Evolutionary conservation across 1,140 invertebrate genomes (phyloP).

Genomic region (Harlomillsia oculata): DNA sequence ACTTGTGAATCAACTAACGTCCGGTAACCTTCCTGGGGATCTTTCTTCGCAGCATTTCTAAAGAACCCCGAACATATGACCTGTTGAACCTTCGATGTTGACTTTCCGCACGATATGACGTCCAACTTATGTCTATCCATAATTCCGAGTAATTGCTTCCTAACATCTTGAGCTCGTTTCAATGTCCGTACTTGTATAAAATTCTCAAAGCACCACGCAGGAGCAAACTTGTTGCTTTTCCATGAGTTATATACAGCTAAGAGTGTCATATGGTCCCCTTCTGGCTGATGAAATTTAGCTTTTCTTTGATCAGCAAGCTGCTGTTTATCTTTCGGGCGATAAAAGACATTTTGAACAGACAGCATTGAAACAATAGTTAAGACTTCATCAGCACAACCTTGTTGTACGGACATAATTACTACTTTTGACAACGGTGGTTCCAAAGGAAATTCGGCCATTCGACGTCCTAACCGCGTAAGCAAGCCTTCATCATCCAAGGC

Average conservation of each 20-base stretch:
- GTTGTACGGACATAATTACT: slow-evolving; percentile 96
- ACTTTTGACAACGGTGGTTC: slow-evolving; percentile 99
- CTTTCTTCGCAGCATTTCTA: slow-evolving; percentile 96
- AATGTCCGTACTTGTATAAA: slow-evolving; percentile 96
- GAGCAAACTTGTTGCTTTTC: slow-evolving; percentile 98
- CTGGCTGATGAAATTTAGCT: slow-evolving; percentile 96
- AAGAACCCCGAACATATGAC: slow-evolving; percentile 99
- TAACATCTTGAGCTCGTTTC: slow-evolving; percentile 94
- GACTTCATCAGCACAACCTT: slow-evolving; percentile 98
- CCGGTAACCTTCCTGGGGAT: slow-evolving; percentile 97
- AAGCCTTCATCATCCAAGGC: slow-evolving; percentile 95
- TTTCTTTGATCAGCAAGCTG: slow-evolving; percentile 97
- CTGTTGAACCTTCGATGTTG: slow-evolving; percentile 91
- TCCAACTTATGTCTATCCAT: slow-evolving; percentile 98
- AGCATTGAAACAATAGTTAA: slow-evolving; percentile 98
- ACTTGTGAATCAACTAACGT: slow-evolving; percentile 96
- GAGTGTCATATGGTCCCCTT: slow-evolving; percentile 95
- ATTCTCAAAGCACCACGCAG: slow-evolving; percentile 99
- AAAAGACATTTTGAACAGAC: slow-evolving; percentile 98
- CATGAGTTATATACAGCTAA: slow-evolving; percentile 99
- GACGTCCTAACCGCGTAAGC: slow-evolving; percentile 79
- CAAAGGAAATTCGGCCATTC: slow-evolving; percentile 99
- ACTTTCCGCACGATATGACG: slow-evolving; percentile 91
- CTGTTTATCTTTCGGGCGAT: slow-evolving; percentile 93
- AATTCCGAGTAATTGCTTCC: slow-evolving; percentile 94